Conservation (phyloP, 2,113 vertebrate genomes). For the Xiphophorus couchianus region DNA sequence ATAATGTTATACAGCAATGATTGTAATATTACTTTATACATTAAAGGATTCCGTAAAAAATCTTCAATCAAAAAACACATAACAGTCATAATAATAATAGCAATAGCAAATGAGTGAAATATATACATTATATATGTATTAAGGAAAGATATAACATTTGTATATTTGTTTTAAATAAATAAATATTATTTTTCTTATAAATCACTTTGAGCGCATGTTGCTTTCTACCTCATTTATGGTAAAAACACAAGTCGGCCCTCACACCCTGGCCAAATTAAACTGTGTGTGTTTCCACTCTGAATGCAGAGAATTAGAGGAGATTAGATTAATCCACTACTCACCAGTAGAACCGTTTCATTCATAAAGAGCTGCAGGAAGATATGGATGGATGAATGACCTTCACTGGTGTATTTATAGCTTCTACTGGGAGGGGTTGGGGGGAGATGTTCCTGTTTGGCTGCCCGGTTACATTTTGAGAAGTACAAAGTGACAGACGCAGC, state of each 20-base stretch:
- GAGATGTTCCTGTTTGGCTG: not conserved
- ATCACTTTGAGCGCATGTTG: not conserved
- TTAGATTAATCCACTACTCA: not conserved
- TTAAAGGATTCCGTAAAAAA: not conserved
- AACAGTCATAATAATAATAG: too few species aligned
- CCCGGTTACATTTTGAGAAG: not conserved
- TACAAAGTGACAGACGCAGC: not conserved
- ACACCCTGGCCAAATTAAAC: not conserved
- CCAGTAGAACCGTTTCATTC: not conserved
- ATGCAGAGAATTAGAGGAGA: not conserved
- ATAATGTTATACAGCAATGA: too few species aligned
- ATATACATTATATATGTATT: too few species aligned
- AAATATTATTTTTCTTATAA: not conserved
- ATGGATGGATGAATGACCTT: not conserved
- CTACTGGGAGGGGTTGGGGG: not conserved
- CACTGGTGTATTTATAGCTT: not conserved
- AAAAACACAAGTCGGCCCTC: not conserved
- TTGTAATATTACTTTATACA: too few species aligned
- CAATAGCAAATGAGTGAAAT: too few species aligned
- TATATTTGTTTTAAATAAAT: not conserved
- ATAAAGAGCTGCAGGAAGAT: not conserved
- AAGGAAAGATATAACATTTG: too few species aligned
- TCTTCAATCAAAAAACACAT: too few species aligned
- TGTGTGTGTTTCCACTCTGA: not conserved
- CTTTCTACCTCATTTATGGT: not conserved